Evolutionary conservation across 1,140 invertebrate species (phyloP).

Genomic region (Leptopilina clavipes): DNA sequence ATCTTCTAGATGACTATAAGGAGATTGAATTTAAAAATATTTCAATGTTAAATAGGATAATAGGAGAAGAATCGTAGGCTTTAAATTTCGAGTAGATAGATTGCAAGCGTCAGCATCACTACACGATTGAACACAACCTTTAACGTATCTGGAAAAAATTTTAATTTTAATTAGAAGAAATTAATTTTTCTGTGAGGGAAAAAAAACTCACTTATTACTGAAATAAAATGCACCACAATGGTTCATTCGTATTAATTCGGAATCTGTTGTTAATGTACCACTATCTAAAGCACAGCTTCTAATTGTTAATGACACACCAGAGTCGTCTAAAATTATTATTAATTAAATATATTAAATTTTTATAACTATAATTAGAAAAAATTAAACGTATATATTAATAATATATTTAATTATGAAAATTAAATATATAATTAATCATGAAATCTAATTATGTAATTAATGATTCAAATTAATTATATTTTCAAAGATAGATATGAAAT

Average conservation of each 20-base stretch:
- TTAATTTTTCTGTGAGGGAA: no score
- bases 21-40: not conserved
- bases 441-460: no score
- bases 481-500: no score
- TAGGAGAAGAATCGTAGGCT: not conserved
- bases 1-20: not conserved
- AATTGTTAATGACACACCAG: conserved; percentile 86
- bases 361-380: no score
- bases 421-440: no score
- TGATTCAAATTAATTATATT: no score
- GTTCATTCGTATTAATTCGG: conserved; percentile 94
- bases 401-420: no score
- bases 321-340: conserved; percentile 80
- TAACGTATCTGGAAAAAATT: conserved; percentile 82
- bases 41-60: not conserved
- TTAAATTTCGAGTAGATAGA: conserved; percentile 40
- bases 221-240: conserved; percentile 94
- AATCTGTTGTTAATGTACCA: conserved; percentile 92
- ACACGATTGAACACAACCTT: conserved; percentile 91
- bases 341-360: not conserved
- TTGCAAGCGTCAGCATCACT: conserved; percentile 92
- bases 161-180: not conserved
- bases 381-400: no score
- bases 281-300: conserved; percentile 93
- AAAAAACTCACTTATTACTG: conserved; percentile 82